These are phyloP conservation scores for Atlantisia rogersi DNA, from an alignment of 2,113 vertebrate genomes.

Conservation along the genomic window DNA sequence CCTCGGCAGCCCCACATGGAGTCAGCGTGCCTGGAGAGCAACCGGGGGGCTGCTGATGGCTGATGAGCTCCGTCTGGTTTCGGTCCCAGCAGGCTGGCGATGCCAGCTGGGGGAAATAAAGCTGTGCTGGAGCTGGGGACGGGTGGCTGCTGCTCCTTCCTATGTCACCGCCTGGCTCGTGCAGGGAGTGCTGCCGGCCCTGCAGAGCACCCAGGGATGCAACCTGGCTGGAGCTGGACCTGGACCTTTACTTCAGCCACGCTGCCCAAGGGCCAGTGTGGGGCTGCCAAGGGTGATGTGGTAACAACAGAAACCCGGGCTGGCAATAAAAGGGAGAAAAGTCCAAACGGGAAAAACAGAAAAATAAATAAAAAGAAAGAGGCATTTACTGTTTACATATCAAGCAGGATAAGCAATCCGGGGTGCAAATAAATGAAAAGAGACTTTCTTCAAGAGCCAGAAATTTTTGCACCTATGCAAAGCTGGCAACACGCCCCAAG, in stretches of 20 bases:
- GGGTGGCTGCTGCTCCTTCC: not conserved
- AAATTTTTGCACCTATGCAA: not conserved
- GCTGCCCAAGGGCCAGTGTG: rapidly evolving
- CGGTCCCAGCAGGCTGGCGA: rapidly evolving
- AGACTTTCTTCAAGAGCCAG: conserved; percentile 31
- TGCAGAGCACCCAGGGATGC: rapidly evolving
- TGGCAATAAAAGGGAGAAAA: not conserved
- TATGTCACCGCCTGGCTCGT: rapidly evolving
- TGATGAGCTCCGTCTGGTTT: not conserved
- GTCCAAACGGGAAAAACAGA: not conserved
- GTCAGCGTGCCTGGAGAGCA: not conserved
- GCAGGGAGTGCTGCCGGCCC: not conserved
- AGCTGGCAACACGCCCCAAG: not conserved
- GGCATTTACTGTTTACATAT: not conserved
- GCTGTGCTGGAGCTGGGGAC: not conserved
- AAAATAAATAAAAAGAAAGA: too few relatives aligned
- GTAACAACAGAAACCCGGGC: not conserved
- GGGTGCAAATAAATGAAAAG: not conserved
- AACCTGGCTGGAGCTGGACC: rapidly evolving
- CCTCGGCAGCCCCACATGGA: not conserved
- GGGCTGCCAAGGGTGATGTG: not conserved
- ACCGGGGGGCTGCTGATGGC: not conserved
- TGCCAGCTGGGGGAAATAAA: not conserved
- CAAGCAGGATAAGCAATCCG: not conserved
- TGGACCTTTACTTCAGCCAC: rapidly evolving